A percentile compares a stretch with the other conserved stretches of the same genome.
Evolutionary conservation across 2,888 invertebrate species (phyloP).

Genomic region (Myopa tessellatipennis): DNA sequence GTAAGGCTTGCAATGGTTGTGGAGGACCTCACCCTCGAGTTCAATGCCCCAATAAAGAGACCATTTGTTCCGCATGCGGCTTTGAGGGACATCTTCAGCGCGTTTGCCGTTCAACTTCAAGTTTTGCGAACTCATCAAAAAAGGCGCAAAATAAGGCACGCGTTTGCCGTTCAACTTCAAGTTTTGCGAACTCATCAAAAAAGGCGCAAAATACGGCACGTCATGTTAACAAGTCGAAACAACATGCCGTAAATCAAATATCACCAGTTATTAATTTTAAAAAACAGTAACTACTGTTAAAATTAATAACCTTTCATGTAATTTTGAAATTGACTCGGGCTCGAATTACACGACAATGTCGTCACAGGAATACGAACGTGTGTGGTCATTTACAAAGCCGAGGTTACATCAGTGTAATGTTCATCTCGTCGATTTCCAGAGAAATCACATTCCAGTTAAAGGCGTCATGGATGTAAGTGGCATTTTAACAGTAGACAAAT

Average conservation of each 20-base stretch:
- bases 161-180: too few relatives aligned
- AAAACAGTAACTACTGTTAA: neutral
- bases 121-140: neutral
- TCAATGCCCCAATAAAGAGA: too few relatives aligned
- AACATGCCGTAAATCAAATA: neutral
- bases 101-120: conserved; percentile 32
- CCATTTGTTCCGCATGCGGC: too few relatives aligned
- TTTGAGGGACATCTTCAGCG: too few relatives aligned
- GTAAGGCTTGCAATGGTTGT: neutral
- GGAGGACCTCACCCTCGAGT: too few relatives aligned
- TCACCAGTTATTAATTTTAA: neutral
- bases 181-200: too few relatives aligned
- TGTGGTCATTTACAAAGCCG: neutral
- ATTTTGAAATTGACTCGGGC: conserved; percentile 40
- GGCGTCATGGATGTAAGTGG: conserved; percentile 37
- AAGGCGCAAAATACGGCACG: too few relatives aligned
- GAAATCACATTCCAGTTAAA: conserved; percentile 32
- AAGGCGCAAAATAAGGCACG: neutral
- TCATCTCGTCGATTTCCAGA: conserved; percentile 37
- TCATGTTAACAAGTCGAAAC: neutral
- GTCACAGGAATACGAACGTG: neutral
- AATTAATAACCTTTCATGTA: conserved; percentile 18
- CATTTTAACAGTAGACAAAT: conserved; percentile 34
- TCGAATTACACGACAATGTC: conserved; percentile 40
- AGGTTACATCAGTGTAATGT: conserved; percentile 19